Evolutionary conservation across 2,797 vertebrate genomes (phyloP).

Genomic region (Trematomus bernacchii): DNA sequence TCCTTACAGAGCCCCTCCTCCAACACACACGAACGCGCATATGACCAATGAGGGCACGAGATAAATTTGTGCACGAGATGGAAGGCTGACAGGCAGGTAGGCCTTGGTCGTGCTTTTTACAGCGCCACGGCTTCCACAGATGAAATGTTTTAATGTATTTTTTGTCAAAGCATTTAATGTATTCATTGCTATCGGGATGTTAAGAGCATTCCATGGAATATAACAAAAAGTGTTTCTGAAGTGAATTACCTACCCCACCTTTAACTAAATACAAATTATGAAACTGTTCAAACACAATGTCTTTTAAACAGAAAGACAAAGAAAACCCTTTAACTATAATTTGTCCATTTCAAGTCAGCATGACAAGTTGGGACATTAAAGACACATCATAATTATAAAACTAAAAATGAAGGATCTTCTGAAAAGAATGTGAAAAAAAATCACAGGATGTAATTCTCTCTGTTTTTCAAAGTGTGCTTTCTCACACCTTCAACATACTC

Average conservation of each 20-base stretch:
- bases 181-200: too few relatives aligned
- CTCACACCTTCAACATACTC: slow-evolving; percentile 56
- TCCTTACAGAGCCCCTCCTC: too few relatives aligned
- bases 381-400: neutral
- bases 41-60: too few relatives aligned
- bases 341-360: neutral
- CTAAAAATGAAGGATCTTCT: slow-evolving; percentile 13
- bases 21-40: too few relatives aligned
- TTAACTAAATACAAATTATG: too few relatives aligned
- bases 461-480: slow-evolving; percentile 41
- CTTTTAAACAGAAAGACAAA: slow-evolving; percentile 2
- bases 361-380: neutral
- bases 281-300: neutral
- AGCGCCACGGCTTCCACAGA: too few relatives aligned
- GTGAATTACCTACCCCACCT: too few relatives aligned
- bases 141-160: too few relatives aligned
- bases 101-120: too few relatives aligned
- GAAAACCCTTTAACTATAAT: neutral
- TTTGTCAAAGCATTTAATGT: too few relatives aligned
- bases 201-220: neutral
- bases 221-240: neutral
- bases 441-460: slow-evolving; percentile 29
- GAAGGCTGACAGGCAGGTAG: too few relatives aligned
- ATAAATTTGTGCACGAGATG: too few relatives aligned
- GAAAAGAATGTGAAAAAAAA: slow-evolving; percentile 14